Evolutionary conservation across 2,797 vertebrate genomes (phyloP).

Genomic region (Gorsachius magnificus): DNA sequence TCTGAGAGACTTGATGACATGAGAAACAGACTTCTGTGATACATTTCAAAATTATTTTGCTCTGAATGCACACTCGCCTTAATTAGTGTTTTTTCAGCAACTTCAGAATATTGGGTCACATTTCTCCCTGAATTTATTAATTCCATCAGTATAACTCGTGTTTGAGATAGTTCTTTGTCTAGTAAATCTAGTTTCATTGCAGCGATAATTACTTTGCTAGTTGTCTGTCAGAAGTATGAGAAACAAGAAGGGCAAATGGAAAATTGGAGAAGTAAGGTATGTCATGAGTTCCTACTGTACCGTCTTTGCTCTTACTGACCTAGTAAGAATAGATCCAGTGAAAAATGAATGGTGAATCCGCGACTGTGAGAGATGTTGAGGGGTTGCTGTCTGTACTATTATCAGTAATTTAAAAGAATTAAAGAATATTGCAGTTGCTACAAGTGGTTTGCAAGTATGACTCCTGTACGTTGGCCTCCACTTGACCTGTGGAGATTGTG

Average conservation of each 20-base stretch:
- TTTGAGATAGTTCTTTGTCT: not conserved
- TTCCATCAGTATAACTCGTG: not conserved
- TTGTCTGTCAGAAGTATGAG: not conserved
- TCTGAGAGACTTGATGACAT: not conserved
- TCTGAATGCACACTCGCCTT: not conserved
- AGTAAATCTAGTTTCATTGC: not conserved
- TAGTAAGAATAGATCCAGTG: not conserved
- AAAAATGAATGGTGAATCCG: not conserved
- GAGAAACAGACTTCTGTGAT: not conserved
- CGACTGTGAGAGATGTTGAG: not conserved
- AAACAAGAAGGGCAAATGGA: not conserved
- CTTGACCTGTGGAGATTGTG: not conserved
- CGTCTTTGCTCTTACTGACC: not conserved
- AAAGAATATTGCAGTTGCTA: not conserved
- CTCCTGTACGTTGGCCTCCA: not conserved
- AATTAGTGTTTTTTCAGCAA: not conserved
- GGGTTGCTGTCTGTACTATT: not conserved
- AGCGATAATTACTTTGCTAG: not conserved
- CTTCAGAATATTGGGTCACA: not conserved
- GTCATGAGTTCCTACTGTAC: not conserved
- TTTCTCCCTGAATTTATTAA: not conserved
- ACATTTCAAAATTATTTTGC: not conserved
- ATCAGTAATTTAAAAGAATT: not conserved
- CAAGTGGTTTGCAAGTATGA: not conserved
- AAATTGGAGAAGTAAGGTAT: not conserved